Evolutionary conservation across 2,797 vertebrate species (phyloP), one percentile per base, ranked within the genome.

Genomic region (Hemibagrus guttatus): DNA sequence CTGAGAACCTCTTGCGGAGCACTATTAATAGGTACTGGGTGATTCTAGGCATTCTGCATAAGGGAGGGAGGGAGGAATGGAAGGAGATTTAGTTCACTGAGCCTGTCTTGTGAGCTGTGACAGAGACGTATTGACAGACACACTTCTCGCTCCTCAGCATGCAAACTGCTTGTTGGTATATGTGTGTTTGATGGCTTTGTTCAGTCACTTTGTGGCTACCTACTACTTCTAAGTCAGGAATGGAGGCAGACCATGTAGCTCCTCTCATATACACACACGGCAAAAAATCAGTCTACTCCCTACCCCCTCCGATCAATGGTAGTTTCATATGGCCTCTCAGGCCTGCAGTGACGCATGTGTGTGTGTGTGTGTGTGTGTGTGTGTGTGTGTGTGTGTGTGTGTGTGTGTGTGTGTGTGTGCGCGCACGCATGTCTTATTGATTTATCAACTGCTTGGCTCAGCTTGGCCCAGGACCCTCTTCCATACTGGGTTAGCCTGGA

Each of bases 311-410:
- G 94, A 96, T 96, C 95, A 96, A 96, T 96, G 95, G 93, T 94
- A 95, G 95, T 95, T 96, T 95, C 94, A 94, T 95, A 95, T 95
- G 95, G 95, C 95, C 95, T 95, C 95, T 94, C 94, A 92, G 94
- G 95, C 94, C 94, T 92, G 93, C 94, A 95, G 95, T 96, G 94
- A 95, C 94, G 95, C 93, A 82, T 87, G 19, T 61, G 63, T 42
- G 59, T 71, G 72, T 42, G 83, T 59, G 78, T 28, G 66, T 49
- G 49, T 61, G 64, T 66, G 83, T 71, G 71, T 64, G 81, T 76
- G 72, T 76, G 49, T 31, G 74, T 56, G 74, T 54, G n/a, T 19
- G 74, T 76, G 54, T 80, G 82, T 84, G 69, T 54, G 74, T 68
- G 76, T 61, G 84, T 59, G 83, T 42, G 68, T 28, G 46, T 64